phyloP scores from a whole-genome alignment of 2,888 invertebrate species.

The Drosophila fulvimacula region DNA sequence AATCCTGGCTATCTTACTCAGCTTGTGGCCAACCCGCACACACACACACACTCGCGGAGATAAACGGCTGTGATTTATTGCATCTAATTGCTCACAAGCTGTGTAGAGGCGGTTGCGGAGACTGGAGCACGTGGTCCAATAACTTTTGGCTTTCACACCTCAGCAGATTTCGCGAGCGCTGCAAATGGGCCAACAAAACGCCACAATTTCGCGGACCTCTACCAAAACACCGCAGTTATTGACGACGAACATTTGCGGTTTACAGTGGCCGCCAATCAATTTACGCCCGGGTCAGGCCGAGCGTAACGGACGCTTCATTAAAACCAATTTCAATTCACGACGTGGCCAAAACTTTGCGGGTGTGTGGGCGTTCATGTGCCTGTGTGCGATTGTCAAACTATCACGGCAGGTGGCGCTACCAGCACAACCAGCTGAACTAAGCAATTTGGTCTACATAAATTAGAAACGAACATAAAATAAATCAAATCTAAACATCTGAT shows the following conservation, averaged over 20 bases:
- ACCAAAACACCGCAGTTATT: slow-evolving; percentile 12
- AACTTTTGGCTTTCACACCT: slow-evolving; percentile 73
- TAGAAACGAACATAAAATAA: background rate
- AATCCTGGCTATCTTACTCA: slow-evolving; percentile 44
- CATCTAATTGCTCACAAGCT: slow-evolving; percentile 74
- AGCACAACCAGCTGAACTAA: slow-evolving; percentile 17
- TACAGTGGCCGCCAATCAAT: slow-evolving; percentile 58
- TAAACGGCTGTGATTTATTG: slow-evolving; percentile 68
- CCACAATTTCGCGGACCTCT: slow-evolving; percentile 6
- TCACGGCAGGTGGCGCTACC: slow-evolving; percentile 22
- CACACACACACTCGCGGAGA: slow-evolving; percentile 29
- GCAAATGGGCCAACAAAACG: slow-evolving; percentile 28
- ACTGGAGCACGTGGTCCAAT: slow-evolving; percentile 72
- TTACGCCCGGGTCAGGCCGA: slow-evolving; percentile 34
- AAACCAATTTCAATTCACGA: slow-evolving; percentile 65
- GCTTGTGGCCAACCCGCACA: slow-evolving; percentile 32
- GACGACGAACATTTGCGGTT: slow-evolving; percentile 52
- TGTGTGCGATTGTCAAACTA: slow-evolving; percentile 20
- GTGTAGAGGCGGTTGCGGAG: background rate
- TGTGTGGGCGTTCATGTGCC: background rate
- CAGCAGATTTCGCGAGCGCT: slow-evolving; percentile 55
- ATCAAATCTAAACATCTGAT: background rate
- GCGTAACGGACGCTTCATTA: slow-evolving; percentile 69
- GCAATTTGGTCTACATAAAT: slow-evolving; percentile 16
- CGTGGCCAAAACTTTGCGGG: slow-evolving; percentile 23